These are phyloP conservation scores for Apis laboriosa DNA, from an alignment of 1,140 invertebrate species.

Conservation along the genomic window DNA sequence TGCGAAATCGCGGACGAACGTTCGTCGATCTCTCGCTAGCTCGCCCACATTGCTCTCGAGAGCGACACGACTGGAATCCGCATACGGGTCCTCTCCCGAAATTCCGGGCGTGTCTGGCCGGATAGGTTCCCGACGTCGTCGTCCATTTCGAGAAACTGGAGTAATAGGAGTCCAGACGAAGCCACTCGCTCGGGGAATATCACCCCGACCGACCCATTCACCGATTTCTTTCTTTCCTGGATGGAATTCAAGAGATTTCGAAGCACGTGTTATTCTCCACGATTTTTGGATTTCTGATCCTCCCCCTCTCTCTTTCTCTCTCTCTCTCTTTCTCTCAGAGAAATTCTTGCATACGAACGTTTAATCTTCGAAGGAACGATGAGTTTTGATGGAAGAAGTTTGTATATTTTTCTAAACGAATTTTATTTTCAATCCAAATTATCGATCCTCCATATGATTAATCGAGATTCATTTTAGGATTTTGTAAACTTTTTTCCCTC, in stretches of 20 bases:
- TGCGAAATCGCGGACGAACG: neutral
- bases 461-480: neutral
- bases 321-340: too few species aligned
- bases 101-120: constrained; percentile 55
- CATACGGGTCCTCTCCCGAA: constrained; percentile 47
- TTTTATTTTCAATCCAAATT: too few species aligned
- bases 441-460: too few species aligned
- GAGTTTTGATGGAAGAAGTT: too few species aligned
- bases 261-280: neutral
- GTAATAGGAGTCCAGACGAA: constrained; percentile 38
- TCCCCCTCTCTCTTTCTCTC: too few species aligned
- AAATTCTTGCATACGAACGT: neutral
- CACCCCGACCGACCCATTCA: neutral
- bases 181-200: constrained; percentile 31
- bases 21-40: constrained; percentile 23
- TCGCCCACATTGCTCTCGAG: constrained; percentile 56
- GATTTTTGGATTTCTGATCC: neutral
- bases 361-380: too few species aligned
- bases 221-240: constrained; percentile 14
- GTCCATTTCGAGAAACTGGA: constrained; percentile 52
- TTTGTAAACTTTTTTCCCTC: too few species aligned
- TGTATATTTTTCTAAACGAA: too few species aligned
- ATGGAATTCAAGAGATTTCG: constrained; percentile 9
- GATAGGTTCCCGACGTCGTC: constrained; percentile 34
- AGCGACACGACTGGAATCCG: constrained; percentile 49